Evolutionary conservation across 2,888 invertebrate genomes (phyloP), one percentile per base, ranked within the genome.

Genomic region (Tuta absoluta): DNA sequence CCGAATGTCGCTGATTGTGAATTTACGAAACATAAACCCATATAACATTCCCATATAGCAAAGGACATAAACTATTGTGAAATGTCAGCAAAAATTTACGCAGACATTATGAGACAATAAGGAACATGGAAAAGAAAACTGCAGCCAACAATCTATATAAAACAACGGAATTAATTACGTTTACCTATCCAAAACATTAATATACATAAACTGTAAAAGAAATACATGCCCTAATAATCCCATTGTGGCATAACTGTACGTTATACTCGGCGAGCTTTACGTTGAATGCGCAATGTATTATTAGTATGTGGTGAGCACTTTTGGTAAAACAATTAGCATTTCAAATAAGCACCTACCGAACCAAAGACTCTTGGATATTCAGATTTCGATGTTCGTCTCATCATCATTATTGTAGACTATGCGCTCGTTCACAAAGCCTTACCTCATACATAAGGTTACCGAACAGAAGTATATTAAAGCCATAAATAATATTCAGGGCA

Each of bases 1-100:
- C 33, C 10, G 10, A 33, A 33, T 33, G 4, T 33, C 33, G 4
- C 8, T 33, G 64, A 62, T 66, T 49, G 28, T 49, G 70, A 68
- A 75, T 80, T 79, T 76, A 81, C 75, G 73, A 74, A 67, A 57
- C 68, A 75, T 77, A 80, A 80, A 80, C 75, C 72, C 68, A 72
- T 74, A 33, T 33, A 33, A 5, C 33, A 5, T 33, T 72, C 77
- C 78, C 77, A 79, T 75, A 69, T 72, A 53, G 38, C 56, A 17
- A 65, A 38, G 61, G 28, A 33, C 65, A 67, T 62, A 67, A 67
- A 67, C 63, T 63, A 68, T 65, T 66, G 66, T 67, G 67, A 68
- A 67, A 70, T 63, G 7, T 63, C 64, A 65, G 60, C 68, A 60
- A 72, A 72, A 71, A 70, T 71, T 70, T 69, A 70, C 63, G 24